Percentiles rank a stretch among this genome's conserved stretches.
phyloP scores from a whole-genome alignment of 2,797 vertebrate genomes.

The Rhabdomys pumilio region DNA sequence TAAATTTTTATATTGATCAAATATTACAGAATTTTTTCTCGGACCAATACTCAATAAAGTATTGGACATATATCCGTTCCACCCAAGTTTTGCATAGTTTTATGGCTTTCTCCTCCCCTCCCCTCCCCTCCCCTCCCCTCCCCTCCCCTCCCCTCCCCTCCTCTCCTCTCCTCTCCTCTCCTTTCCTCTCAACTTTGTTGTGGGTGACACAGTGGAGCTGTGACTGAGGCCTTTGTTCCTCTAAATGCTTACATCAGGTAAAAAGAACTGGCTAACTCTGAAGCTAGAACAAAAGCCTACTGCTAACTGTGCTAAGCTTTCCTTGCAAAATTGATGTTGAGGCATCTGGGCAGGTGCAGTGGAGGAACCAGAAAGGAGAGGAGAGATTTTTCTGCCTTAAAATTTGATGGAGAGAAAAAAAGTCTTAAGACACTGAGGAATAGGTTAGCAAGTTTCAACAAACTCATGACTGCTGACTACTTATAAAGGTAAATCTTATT shows the following conservation, averaged over 20 bases:
- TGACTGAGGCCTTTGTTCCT: background rate
- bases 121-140: too few relatives aligned
- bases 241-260: background rate
- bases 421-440: background rate
- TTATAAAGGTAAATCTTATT: background rate
- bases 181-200: background rate
- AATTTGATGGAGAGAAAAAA: background rate
- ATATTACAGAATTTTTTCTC: background rate
- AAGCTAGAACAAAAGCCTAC: background rate
- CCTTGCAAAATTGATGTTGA: background rate
- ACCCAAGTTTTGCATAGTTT: background rate
- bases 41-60: background rate
- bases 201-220: background rate
- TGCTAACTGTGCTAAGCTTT: constrained; percentile 7
- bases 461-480: background rate
- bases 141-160: background rate
- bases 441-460: background rate
- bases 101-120: background rate
- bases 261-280: background rate
- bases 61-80: background rate
- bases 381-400: background rate
- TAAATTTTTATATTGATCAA: constrained; percentile 32
- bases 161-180: too few relatives aligned
- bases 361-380: background rate
- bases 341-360: background rate